Evolutionary conservation across 2,888 invertebrate species (phyloP).

Genomic region (Plebejus melissa): DNA sequence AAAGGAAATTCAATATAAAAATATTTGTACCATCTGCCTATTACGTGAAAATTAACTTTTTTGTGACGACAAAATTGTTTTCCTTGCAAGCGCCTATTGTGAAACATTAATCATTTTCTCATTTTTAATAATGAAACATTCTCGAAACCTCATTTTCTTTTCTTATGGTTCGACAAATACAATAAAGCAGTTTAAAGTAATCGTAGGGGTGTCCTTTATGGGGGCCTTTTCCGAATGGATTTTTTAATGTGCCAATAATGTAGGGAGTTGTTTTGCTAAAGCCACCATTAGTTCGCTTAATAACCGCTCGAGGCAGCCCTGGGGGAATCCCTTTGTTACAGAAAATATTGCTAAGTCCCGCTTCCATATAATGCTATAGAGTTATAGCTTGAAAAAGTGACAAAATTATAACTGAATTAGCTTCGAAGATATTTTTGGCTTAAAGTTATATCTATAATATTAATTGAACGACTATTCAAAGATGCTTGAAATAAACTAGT

Average conservation of each 20-base stretch:
- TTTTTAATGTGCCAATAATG: conserved; percentile 59
- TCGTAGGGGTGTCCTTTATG: conserved; percentile 57
- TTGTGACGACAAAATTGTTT: conserved; percentile 18
- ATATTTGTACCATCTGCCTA: neutral
- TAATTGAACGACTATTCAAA: too few relatives aligned
- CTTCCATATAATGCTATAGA: neutral
- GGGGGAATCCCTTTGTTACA: conserved; percentile 28
- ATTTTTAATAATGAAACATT: conserved; percentile 23
- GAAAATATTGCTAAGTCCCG: neutral
- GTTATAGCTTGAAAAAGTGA: neutral
- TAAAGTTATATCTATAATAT: too few relatives aligned
- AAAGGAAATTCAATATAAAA: neutral
- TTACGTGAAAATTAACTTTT: neutral
- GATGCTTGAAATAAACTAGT: too few relatives aligned
- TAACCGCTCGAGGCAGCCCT: conserved; percentile 50
- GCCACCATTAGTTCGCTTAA: conserved; percentile 65
- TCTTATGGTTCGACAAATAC: conserved; percentile 45
- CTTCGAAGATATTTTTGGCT: neutral
- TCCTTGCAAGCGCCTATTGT: conserved; percentile 21
- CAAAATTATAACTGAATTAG: neutral
- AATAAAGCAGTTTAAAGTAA: conserved; percentile 63
- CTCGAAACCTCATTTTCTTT: conserved; percentile 30
- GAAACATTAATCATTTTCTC: conserved; percentile 23
- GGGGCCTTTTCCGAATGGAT: conserved; percentile 60
- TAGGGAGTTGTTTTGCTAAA: conserved; percentile 60